These are phyloP conservation scores for Drosophila pseudoobscura DNA, from an alignment of 1,140 invertebrate genomes.

Conservation along the genomic window DNA sequence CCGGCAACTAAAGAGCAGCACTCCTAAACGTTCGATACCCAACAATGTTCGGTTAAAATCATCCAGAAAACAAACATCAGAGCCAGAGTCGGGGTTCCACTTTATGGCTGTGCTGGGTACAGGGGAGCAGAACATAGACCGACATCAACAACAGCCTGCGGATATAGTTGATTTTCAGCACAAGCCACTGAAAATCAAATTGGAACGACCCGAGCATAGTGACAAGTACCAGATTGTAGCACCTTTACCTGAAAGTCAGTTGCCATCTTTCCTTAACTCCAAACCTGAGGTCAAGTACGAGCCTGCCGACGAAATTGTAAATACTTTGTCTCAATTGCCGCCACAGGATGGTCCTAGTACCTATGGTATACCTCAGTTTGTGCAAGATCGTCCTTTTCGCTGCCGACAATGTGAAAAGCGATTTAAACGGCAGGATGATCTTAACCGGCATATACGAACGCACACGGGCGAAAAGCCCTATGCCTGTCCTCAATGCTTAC, in stretches of 20 bases:
- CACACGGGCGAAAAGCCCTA: slow-evolving; percentile 93
- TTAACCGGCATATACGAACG: slow-evolving; percentile 92
- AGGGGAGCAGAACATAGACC: slow-evolving; percentile 29
- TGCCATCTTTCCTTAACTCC: slow-evolving; percentile 47
- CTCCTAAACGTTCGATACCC: slow-evolving; percentile 52
- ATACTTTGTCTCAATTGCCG: slow-evolving; percentile 66
- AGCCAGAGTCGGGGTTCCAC: slow-evolving; percentile 64
- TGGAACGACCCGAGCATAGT: slow-evolving; percentile 74
- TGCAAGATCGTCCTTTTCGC: slow-evolving; percentile 89
- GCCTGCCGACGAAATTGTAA: slow-evolving; percentile 66
- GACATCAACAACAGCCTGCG: slow-evolving; percentile 38
- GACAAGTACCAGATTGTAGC: slow-evolving; percentile 72
- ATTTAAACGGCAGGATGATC: slow-evolving; percentile 94
- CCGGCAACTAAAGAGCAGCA: slow-evolving; percentile 59
- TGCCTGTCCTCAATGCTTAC: slow-evolving; percentile 88
- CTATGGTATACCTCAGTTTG: slow-evolving; percentile 65
- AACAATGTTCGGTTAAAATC: slow-evolving; percentile 43
- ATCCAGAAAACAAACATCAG: slow-evolving; percentile 50
- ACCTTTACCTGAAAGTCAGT: slow-evolving; percentile 48
- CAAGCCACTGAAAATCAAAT: slow-evolving; percentile 69
- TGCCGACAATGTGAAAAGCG: slow-evolving; percentile 89
- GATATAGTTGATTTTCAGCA: slow-evolving; percentile 39
- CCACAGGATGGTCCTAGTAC: slow-evolving; percentile 60
- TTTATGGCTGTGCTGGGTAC: slow-evolving; percentile 70
- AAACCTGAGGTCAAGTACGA: slow-evolving; percentile 73